Base-by-base conservation (phyloP, 53 echinoderm and acorn worm species). In the Holothuria scabra region DNA sequence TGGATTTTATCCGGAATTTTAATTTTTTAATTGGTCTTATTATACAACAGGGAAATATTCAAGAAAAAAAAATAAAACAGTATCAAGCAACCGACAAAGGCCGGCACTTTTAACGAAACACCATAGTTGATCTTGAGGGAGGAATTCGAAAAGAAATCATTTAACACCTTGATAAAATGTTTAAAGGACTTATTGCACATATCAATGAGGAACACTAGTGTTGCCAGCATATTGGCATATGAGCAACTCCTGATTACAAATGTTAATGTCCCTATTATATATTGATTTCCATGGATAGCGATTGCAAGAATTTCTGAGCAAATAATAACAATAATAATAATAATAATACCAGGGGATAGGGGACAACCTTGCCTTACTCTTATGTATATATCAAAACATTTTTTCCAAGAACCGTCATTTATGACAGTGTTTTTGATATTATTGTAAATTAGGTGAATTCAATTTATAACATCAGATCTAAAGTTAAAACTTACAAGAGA, bases 291-390 rank as follows among this genome's bases (percentile, higher is more conserved):
- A 58, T 58, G 20, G 20, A 58, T 58, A 13, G 20, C 20, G 13
- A 20, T 20, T 16, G 13, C 20, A 58, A 58, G 58, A 58, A 58
- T 58, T 58, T 58, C 13, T 20, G 20, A 16, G 20, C 13, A 13
- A 58, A 58, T 13, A 49, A 56, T 78, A 78, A 78, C 5, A 78
- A n/a, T n/a, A n/a, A n/a, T n/a, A n/a, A n/a, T n/a, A n/a, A n/a
- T n/a, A n/a, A n/a, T n/a, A n/a, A n/a, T 16, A 56, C 46, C 49
- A n/a, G 78, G 78, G 56, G 78, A 49, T 16, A 76, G 55, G 19
- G 76, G 56, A 30, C 21, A 3, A 10, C 37, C 70, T 69, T 69
- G 70, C 26, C 76, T 76, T 10, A 16, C 13, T 11, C 78, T 57
- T 38, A 52, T 35, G 13, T 58, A 13, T 58, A 58, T 16, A 18